These are phyloP conservation scores for Monomorium pharaonis DNA, from an alignment of 1,140 invertebrate genomes.

Conservation along the genomic window DNA sequence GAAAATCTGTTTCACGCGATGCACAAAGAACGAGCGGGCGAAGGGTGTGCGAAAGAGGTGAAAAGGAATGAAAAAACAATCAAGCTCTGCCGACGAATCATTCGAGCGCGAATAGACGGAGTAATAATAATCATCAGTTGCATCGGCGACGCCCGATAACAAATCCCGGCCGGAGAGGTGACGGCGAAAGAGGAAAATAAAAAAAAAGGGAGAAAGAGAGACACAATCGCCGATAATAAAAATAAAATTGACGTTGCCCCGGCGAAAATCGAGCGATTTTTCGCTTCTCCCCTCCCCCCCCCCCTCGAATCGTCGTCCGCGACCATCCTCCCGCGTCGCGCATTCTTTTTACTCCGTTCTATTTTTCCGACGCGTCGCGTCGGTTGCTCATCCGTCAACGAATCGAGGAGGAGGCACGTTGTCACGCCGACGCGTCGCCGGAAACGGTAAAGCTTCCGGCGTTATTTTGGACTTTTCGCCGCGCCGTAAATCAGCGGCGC, in stretches of 20 bases:
- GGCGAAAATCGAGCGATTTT: constrained; percentile 60
- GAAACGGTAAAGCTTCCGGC: constrained; percentile 70
- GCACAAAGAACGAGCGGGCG: not conserved
- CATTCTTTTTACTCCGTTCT: constrained; percentile 11
- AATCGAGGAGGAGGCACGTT: constrained; percentile 30
- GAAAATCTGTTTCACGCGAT: not conserved
- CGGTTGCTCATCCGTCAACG: constrained; percentile 62
- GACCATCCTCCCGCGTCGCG: constrained; percentile 7
- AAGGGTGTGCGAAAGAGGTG: not conserved
- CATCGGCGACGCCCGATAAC: constrained; percentile 48
- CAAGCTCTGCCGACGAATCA: constrained; percentile 19
- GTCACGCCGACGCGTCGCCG: constrained; percentile 50
- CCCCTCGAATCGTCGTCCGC: not conserved
- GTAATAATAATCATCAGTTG: constrained; percentile 67
- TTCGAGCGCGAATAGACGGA: constrained; percentile 25
- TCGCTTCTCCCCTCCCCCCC: not conserved
- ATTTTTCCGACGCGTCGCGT: constrained; percentile 24
- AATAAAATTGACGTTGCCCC: constrained; percentile 66
- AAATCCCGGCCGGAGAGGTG: constrained; percentile 52
- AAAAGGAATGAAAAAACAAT: constrained; percentile 43
- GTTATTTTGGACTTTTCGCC: constrained; percentile 59
- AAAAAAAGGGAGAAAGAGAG: constrained; percentile 7
- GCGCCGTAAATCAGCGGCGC: constrained; percentile 66
- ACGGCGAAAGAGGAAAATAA: constrained; percentile 19
- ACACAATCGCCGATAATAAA: constrained; percentile 64